Base-by-base conservation (phyloP, 2,888 invertebrate genomes). In the Lottia gigantea region DNA sequence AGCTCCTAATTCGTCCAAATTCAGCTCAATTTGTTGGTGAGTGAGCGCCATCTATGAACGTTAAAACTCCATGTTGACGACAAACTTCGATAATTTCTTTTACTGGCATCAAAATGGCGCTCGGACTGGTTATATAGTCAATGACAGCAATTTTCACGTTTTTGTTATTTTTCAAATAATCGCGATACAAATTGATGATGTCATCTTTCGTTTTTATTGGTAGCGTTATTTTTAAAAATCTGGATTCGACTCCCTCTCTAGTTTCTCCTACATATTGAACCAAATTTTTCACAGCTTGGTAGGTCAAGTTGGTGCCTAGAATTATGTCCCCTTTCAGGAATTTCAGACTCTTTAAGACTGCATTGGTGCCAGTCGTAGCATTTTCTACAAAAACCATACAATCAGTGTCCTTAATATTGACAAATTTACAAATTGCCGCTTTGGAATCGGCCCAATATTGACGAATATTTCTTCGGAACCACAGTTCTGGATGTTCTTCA, bases 41-140 rank as follows among this genome's bases (percentile, higher is more conserved):
- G 63, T 87, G 87, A 7, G 87, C 87, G 19, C 86, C 87, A 73
- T 87, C 87, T 25, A 87, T 75, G 25, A 86, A 31, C 45, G 82
- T 80, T 26, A 84, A 46, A 31, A 81, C 82, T 2, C 78, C 80
- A 73, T 82, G 75, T 23, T 78, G 68, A 45, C 78, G 80, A 74
- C 86, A 85, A 4, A 85, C 68, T 11, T 76, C 67, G 6, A 80
- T 74, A 15, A 87, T 70, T 64, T 80, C 77, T 64, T 81, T 79
- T 2, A 86, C 72, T 0, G 87, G 87, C 72, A 86, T 71, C 25
- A 82, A n/a, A 0, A 84, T 72, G 8, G 85, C 75, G 8, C 84
- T 81, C 0, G 83, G 78, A 61, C 85, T 83, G 1, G 85, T 82
- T 45, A 87, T 87, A 64, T 84, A 82, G 71, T 87, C 83, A 66